Conservation (phyloP, 2,113 vertebrate genomes). For the Cariama cristata region DNA sequence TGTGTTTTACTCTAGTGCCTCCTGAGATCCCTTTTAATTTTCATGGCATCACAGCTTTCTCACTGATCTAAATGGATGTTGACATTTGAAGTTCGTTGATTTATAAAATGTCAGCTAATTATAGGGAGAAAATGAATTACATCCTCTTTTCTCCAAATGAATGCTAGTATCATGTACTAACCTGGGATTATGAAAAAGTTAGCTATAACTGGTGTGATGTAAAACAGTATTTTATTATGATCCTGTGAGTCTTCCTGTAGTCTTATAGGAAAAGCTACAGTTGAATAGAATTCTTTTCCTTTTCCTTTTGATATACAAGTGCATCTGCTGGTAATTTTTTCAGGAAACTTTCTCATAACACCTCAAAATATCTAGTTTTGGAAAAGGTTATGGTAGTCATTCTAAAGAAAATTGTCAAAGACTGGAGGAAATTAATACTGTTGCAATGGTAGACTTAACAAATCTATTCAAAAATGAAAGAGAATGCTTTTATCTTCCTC, state of each 20-base stretch:
- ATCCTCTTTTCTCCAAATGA: background rate
- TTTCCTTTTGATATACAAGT: background rate
- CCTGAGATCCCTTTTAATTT: conserved; percentile 56
- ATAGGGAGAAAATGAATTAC: conserved; percentile 36
- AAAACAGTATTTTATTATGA: background rate
- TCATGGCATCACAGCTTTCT: conserved; percentile 21
- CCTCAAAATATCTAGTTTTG: background rate
- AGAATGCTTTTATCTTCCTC: background rate
- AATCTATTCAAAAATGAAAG: background rate
- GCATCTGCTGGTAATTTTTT: background rate
- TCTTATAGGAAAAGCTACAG: background rate
- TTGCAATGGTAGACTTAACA: background rate
- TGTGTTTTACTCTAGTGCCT: conserved; percentile 18
- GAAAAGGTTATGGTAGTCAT: background rate
- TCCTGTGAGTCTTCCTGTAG: background rate
- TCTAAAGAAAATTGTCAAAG: background rate
- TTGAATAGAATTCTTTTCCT: background rate
- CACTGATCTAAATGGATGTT: conserved; percentile 59
- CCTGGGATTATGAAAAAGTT: conserved; percentile 14
- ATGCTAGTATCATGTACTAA: background rate
- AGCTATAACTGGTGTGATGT: background rate
- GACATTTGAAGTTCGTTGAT: conserved; percentile 65
- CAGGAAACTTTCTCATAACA: background rate
- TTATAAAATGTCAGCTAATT: conserved; percentile 64
- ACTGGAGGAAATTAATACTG: background rate